Conservation (phyloP, 2,797 vertebrate species). For the Poecile montanus region DNA sequence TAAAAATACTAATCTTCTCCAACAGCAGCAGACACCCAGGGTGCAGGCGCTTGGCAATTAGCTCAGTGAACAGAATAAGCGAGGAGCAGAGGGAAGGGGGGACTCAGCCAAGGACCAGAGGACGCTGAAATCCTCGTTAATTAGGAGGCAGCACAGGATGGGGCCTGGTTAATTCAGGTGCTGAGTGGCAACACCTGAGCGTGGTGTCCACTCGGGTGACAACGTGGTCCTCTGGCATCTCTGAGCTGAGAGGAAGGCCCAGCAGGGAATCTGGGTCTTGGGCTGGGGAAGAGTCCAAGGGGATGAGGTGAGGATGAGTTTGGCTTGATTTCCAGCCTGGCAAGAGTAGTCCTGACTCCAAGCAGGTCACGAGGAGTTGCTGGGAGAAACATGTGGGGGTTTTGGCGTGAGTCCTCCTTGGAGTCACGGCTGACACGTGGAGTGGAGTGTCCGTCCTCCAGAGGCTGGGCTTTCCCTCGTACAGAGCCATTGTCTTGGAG, state of each 20-base stretch:
- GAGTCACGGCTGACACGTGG: fast-evolving
- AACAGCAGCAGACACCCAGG: constrained; percentile 66
- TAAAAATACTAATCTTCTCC: constrained; percentile 70
- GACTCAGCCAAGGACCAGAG: not conserved
- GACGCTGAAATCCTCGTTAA: not conserved
- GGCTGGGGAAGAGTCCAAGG: not conserved
- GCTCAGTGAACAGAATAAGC: constrained; percentile 13
- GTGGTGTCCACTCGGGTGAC: fast-evolving
- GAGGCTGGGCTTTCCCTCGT: not conserved
- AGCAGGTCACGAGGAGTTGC: not conserved
- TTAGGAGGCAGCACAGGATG: constrained; percentile 11
- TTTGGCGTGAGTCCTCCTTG: not conserved
- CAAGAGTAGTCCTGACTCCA: fast-evolving
- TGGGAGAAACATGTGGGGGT: not conserved
- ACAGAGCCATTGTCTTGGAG: not conserved
- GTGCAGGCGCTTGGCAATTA: constrained; percentile 70
- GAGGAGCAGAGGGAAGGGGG: constrained; percentile 32
- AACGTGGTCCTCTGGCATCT: fast-evolving
- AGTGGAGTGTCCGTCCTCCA: not conserved
- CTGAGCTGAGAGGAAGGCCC: not conserved
- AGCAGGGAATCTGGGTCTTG: not conserved
- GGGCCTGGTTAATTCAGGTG: not conserved
- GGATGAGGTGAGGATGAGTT: not conserved
- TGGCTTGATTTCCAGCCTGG: not conserved
- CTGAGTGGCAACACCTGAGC: fast-evolving